Conservation (phyloP, 2,797 vertebrate genomes). For the Melanotaenia maccullochi region DNA sequence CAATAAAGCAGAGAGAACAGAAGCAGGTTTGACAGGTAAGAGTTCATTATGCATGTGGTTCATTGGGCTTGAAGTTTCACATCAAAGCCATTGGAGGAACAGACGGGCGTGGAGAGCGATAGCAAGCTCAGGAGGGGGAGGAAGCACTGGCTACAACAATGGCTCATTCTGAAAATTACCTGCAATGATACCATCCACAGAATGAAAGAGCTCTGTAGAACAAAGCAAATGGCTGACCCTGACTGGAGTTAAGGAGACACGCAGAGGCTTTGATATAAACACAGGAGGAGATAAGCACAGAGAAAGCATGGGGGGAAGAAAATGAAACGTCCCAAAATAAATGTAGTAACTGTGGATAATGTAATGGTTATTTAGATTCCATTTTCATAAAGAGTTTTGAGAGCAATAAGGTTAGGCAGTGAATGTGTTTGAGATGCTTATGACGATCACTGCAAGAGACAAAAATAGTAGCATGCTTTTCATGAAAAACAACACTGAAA, state of each 20-base stretch:
- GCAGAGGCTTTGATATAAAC: conserved; percentile 70
- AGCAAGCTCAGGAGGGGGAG: conserved; percentile 51
- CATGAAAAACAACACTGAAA: conserved; percentile 3
- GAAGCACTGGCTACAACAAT: conserved; percentile 53
- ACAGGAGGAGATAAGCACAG: conserved; percentile 42
- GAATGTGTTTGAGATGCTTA: conserved; percentile 11
- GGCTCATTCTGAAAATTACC: conserved; percentile 77
- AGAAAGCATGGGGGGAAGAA: conserved; percentile 31
- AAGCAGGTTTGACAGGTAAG: conserved; percentile 75
- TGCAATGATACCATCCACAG: conserved; percentile 72
- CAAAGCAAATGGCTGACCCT: conserved; percentile 73
- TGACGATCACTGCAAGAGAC: conserved; percentile 11
- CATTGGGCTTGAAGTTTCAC: conserved; percentile 79
- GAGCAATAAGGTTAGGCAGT: conserved; percentile 10
- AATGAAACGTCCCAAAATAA: conserved; percentile 49
- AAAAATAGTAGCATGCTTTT: not conserved
- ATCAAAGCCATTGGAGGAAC: conserved; percentile 72
- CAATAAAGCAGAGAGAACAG: conserved; percentile 59
- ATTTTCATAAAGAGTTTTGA: conserved; percentile 9
- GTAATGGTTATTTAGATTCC: conserved; percentile 15
- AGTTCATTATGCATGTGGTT: conserved; percentile 80
- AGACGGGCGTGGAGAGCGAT: conserved; percentile 69
- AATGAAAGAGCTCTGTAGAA: conserved; percentile 74
- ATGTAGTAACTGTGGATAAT: conserved; percentile 31
- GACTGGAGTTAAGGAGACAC: conserved; percentile 59